Conservation (phyloP, 2,888 invertebrate genomes). For the Camptogramma bilineatum region DNA sequence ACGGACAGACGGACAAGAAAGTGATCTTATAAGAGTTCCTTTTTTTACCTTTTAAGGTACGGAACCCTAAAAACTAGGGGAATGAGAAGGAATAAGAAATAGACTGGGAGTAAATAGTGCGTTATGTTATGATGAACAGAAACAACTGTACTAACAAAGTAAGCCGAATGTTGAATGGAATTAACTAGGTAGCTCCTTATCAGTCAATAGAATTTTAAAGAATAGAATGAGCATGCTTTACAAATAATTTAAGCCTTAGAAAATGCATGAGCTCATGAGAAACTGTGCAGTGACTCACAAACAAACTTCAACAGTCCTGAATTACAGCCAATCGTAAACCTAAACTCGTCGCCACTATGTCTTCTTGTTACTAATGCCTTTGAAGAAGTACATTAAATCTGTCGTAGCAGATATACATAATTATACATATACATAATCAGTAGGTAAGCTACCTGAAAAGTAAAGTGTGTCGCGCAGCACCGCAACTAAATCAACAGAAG, state of each 20-base stretch:
- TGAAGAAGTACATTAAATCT: conserved; percentile 12
- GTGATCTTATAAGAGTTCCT: no score
- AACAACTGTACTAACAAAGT: no score
- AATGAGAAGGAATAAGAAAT: no score
- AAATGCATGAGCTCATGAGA: background rate
- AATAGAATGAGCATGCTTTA: background rate
- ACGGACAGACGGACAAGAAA: no score
- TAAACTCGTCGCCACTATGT: background rate
- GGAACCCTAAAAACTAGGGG: no score
- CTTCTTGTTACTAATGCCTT: background rate
- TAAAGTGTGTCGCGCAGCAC: conserved; percentile 7
- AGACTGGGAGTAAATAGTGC: no score
- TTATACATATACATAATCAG: background rate
- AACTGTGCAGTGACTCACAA: conserved; percentile 1
- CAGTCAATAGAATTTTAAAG: no score
- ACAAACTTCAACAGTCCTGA: conserved; percentile 3
- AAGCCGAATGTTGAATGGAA: no score
- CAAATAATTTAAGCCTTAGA: background rate
- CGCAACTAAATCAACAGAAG: conserved; percentile 3
- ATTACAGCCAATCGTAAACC: conserved; percentile 6
- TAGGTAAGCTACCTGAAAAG: conserved; percentile 9
- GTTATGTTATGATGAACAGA: no score
- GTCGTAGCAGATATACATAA: conserved; percentile 7
- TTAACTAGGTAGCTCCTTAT: no score
- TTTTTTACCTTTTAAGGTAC: no score